Conservation (phyloP, 2,113 vertebrate genomes). For the Poicephalus gulielmi region DNA sequence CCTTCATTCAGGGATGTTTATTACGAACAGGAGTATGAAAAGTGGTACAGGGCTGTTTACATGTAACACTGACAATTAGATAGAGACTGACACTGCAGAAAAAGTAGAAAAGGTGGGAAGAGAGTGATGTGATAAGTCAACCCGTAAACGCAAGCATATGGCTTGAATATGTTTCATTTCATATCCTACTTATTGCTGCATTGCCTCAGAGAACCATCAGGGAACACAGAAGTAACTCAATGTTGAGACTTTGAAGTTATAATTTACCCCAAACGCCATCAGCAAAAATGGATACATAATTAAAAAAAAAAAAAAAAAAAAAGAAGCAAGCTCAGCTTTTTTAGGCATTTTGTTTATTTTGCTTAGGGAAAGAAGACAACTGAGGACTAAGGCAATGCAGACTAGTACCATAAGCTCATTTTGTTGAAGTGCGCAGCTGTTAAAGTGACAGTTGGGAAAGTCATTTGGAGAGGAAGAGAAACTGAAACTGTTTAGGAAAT, state of each 20-base stretch:
- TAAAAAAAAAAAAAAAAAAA: not conserved
- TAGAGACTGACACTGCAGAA: not conserved
- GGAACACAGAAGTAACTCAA: not conserved
- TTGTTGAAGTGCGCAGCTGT: constrained; percentile 1
- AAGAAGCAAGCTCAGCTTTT: not conserved
- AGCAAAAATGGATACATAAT: not conserved
- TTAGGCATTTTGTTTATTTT: constrained; percentile 3
- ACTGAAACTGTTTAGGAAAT: not conserved
- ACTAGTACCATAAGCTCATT: not conserved
- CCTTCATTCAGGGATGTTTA: not conserved
- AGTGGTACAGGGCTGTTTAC: not conserved
- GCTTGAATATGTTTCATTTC: not conserved
- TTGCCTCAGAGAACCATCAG: constrained; percentile 11
- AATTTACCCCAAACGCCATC: not conserved
- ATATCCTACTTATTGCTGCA: not conserved
- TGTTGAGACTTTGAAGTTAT: not conserved
- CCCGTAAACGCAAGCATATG: not conserved
- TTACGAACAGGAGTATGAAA: not conserved
- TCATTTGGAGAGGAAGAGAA: not conserved
- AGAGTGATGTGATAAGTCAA: not conserved
- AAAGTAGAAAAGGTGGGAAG: not conserved
- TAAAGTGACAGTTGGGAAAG: not conserved
- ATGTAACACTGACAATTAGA: not conserved
- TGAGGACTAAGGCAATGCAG: not conserved
- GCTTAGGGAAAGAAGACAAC: not conserved